Conservation (phyloP, 2,797 vertebrate species). For the Myripristis jacobus region DNA sequence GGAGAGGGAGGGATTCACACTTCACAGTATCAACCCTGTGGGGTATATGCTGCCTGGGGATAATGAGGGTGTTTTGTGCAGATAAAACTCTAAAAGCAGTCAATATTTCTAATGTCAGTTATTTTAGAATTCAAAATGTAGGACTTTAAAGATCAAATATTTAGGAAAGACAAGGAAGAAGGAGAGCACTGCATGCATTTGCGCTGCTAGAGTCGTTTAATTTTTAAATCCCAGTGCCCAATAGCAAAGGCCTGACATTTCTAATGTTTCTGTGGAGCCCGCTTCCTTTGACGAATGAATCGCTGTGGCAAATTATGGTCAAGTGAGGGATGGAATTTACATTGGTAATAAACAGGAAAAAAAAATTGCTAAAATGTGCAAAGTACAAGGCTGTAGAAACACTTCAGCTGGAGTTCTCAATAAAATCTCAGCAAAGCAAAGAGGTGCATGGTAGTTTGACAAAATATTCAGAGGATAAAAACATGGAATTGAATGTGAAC, state of each 20-base stretch:
- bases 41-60: constrained; percentile 24
- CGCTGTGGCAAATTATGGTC: no score
- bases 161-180: no score
- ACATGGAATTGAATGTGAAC: constrained; percentile 23
- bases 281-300: constrained; percentile 3
- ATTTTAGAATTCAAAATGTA: background rate
- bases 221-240: no score
- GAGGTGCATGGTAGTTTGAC: constrained; percentile 1
- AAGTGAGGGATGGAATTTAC: constrained; percentile 31
- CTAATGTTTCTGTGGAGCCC: background rate
- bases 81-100: background rate
- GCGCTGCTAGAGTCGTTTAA: no score
- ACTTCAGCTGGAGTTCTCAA: constrained; percentile 23
- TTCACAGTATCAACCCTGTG: background rate
- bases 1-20: constrained; percentile 10
- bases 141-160: constrained; percentile 22
- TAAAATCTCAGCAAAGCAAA: constrained; percentile 31
- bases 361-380: constrained; percentile 39
- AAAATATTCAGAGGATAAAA: constrained; percentile 21
- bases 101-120: background rate
- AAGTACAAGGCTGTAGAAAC: no score
- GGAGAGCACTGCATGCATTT: no score
- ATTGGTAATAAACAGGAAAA: constrained; percentile 25
- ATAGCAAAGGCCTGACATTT: no score
- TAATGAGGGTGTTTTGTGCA: constrained; percentile 16